These are phyloP conservation scores for Mongoloraphidia duomilia DNA, from an alignment of 2,888 invertebrate genomes.

Conservation along the genomic window DNA sequence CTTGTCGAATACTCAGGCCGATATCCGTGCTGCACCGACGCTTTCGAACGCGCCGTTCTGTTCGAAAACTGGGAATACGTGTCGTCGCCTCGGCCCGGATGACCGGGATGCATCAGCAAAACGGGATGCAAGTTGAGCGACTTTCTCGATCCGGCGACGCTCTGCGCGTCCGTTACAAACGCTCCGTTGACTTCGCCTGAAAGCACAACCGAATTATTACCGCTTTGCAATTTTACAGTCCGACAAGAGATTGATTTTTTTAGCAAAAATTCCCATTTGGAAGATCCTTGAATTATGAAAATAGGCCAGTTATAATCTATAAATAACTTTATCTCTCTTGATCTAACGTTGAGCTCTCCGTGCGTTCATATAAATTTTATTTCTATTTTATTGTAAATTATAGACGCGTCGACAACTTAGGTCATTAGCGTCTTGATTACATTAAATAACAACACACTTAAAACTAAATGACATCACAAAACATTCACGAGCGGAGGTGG, in stretches of 20 bases:
- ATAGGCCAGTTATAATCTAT: too few relatives aligned
- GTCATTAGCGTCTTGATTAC: too few relatives aligned
- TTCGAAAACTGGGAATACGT: conserved; percentile 70
- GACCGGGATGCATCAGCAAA: conserved; percentile 55
- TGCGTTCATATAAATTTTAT: too few relatives aligned
- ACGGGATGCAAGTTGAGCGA: conserved; percentile 79
- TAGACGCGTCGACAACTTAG: too few relatives aligned
- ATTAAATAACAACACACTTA: too few relatives aligned
- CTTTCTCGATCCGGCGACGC: conserved; percentile 72
- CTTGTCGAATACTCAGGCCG: conserved; percentile 44
- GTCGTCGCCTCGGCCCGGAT: conserved; percentile 48
- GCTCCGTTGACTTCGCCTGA: conserved; percentile 80
- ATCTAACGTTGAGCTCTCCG: too few relatives aligned
- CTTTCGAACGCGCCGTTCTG: conserved; percentile 41
- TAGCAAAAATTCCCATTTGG: background rate
- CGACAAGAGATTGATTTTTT: background rate
- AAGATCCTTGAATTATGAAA: background rate
- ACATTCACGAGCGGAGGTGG: too few relatives aligned
- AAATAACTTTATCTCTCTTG: too few relatives aligned
- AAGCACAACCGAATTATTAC: conserved; percentile 16
- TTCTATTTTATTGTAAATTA: too few relatives aligned
- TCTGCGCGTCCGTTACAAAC: conserved; percentile 73
- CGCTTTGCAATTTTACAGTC: background rate
- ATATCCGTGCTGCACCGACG: conserved; percentile 31
- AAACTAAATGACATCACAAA: too few relatives aligned